A percentile compares a stretch with the other conserved stretches of the same genome.
Conservation (phyloP, 2,888 invertebrate species). For the Andrena camellia region DNA sequence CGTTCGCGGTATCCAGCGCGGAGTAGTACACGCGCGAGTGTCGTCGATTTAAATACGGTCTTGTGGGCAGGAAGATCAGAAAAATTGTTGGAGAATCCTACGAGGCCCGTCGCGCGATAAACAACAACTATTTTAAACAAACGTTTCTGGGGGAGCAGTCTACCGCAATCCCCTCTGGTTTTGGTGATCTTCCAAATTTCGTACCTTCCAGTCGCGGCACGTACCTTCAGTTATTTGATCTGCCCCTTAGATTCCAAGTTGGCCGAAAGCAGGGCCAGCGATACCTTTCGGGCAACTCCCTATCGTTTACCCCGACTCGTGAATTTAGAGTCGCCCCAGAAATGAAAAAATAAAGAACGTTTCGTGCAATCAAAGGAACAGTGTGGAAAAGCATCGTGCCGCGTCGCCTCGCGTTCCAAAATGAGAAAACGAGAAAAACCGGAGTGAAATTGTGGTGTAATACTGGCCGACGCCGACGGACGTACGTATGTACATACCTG, state of each 20-base stretch:
- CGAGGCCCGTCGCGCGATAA: neutral
- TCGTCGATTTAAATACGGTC: constrained; percentile 43
- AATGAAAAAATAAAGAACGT: constrained; percentile 3
- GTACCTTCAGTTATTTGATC: constrained; percentile 71
- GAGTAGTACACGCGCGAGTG: constrained; percentile 2
- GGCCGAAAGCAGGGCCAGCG: constrained; percentile 59
- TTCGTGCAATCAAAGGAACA: constrained; percentile 16
- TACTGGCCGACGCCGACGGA: neutral
- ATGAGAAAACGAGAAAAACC: neutral
- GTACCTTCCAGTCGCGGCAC: constrained; percentile 70
- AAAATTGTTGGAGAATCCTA: neutral
- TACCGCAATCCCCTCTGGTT: constrained; percentile 52
- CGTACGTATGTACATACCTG: neutral
- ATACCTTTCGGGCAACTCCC: constrained; percentile 52
- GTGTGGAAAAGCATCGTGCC: neutral
- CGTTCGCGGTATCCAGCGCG: constrained; percentile 12
- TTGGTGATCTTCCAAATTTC: constrained; percentile 68
- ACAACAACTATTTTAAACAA: constrained; percentile 55
- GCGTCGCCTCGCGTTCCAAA: neutral
- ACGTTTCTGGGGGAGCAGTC: constrained; percentile 38
- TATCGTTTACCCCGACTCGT: constrained; percentile 39
- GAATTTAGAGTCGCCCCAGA: constrained; percentile 23
- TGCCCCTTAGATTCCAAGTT: constrained; percentile 64
- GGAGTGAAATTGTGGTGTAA: constrained; percentile 43
- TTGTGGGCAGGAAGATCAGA: neutral